Evolutionary conservation across 2,113 vertebrate species (phyloP), one percentile per base, ranked within the genome.

Genomic region (Mormyrus iriodes): DNA sequence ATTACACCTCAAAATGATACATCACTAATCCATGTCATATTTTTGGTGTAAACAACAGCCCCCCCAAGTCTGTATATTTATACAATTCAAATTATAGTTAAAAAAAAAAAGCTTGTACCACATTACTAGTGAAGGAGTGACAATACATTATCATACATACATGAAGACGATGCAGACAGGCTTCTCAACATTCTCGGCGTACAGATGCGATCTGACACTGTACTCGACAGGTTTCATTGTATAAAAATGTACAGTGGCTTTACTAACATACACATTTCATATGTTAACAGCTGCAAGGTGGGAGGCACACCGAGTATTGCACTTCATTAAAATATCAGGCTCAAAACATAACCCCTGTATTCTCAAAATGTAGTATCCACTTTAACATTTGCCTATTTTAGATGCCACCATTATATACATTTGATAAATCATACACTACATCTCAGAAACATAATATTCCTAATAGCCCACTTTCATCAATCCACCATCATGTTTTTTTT

Each of bases 251-350:
- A 99, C 98, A 99, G 98, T 97, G 97, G 97, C 95, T 98, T 99
- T 99, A 99, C 98, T 98, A 97, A 99, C 97, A 98, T 98, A 95
- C 96, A 99, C 98, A 99, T 99, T 99, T 98, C 98, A 97, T 97
- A 97, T 97, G 97, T 97, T 98, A 97, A 98, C 97, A 98, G 97
- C 98, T 98, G 97, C 97, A 97, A 97, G 97, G 97, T 97, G 97
- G 98, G 98, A 99, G 98, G 98, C 98, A 99, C 98, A 97, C 98
- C 97, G 97, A 98, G 97, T 99, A 99, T 99, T 99, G 98, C 98
- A 99, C 98, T 98, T 99, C 98, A 98, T 98, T 98, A 97, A 98
- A 99, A 99, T 96, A 97, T 99, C 98, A 99, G 98, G 98, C 97
- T 98, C 96, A 97, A 98, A 96, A 98, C 97, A 96, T 97, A 98